Evolutionary conservation across 2,113 vertebrate genomes (phyloP), one percentile per base, ranked within the genome.

Genomic region (Apus apus): DNA sequence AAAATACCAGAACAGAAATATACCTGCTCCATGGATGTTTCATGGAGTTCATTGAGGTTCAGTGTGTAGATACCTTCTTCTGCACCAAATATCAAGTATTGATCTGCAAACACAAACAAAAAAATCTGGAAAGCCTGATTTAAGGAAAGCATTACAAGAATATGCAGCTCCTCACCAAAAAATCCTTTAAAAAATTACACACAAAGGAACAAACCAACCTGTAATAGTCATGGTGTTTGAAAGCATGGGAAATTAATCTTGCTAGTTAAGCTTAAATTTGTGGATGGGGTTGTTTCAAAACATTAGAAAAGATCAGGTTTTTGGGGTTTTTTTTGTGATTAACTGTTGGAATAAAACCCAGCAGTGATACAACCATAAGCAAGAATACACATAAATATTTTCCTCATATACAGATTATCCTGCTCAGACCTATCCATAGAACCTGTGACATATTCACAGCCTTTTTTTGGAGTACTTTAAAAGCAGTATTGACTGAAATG

Each of bases 1-100:
- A 50, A 51, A 85, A 40, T 7, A 71, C 13, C 22, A 70, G 78
- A 89, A 8, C 15, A 94, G 57, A 84, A 89, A 77, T 45, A 61
- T 95, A 99, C 99, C 99, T 99, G 99, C 94, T 99, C 99, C 99
- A 99, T 99, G 43, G 99, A 99, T 17, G 99, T 99, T 98, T 99
- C 99, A 53, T 99, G 99, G 88, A 99, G 98, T 95, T 99, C 99
- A 88, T 99, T 99, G 72, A 99, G 99, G 96, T 99, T 99, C 91
- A 99, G 96, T 4, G 99, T 99, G 95, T 99, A 99, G 97, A 99
- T 99, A 57, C 99, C 99, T 97, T 99, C 99, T 95, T 99, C 99
- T 4, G 99, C 99, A 94, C 99, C 99, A 96, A 99, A 99, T 98
- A 99, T 99, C 96, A 99, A 98, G 98, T 99, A 99, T 66, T 99